Conservation (phyloP, 2,113 vertebrate genomes). For the Microcebus ravelobensis region DNA sequence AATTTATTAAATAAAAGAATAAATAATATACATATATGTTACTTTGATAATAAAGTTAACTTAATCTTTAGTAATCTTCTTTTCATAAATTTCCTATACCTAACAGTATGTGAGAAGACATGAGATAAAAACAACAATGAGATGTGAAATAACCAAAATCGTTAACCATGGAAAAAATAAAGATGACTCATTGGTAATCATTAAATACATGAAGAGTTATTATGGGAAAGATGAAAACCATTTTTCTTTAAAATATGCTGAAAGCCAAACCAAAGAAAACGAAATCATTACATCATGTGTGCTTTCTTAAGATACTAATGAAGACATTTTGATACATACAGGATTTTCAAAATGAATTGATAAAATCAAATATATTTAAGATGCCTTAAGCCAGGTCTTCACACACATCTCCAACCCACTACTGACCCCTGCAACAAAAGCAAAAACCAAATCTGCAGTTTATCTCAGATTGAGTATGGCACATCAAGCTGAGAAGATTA, state of each 20-base stretch:
- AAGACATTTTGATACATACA: background rate
- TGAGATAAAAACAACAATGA: background rate
- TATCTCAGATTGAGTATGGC: background rate
- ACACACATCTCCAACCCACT: background rate
- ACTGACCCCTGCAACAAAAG: background rate
- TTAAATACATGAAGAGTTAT: background rate
- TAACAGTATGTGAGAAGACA: background rate
- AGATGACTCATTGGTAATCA: background rate
- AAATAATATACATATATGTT: background rate
- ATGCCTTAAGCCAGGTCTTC: background rate
- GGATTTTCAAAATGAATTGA: background rate
- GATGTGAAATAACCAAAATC: background rate
- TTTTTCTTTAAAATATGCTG: background rate
- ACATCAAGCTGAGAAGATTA: background rate
- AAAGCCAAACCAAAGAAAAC: background rate
- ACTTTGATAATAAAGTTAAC: background rate
- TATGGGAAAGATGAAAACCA: background rate
- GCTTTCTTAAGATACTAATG: background rate
- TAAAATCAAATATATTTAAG: background rate
- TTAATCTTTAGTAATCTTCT: background rate
- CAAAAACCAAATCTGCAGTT: background rate
- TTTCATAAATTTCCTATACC: background rate
- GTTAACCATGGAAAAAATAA: background rate
- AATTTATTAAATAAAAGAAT: constrained; percentile 12
- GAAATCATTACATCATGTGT: background rate